These are phyloP conservation scores for Allygus modestus DNA, from an alignment of 2,888 invertebrate genomes.

Conservation along the genomic window DNA sequence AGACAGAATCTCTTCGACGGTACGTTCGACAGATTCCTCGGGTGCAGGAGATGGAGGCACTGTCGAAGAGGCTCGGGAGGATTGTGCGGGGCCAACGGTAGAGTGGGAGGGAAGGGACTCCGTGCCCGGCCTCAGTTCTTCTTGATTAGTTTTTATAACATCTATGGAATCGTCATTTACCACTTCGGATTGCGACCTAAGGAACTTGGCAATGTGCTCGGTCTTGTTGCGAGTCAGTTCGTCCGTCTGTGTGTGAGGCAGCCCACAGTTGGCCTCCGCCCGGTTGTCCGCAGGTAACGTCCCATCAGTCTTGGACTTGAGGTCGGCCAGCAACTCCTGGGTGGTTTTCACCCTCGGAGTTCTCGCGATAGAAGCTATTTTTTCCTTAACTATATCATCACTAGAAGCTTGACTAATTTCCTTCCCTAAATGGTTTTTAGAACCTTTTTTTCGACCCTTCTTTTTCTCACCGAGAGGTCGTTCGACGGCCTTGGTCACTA, in stretches of 20 bases:
- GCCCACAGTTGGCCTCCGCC: slow-evolving; percentile 69
- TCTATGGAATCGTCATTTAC: slow-evolving; percentile 63
- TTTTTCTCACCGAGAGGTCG: slow-evolving; percentile 72
- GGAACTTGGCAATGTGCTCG: slow-evolving; percentile 74
- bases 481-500: slow-evolving; percentile 68
- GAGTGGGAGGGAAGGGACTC: slow-evolving; percentile 58
- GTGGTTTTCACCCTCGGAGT: slow-evolving; percentile 86
- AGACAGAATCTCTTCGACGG: slow-evolving; percentile 80
- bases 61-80: slow-evolving; percentile 73
- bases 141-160: slow-evolving; percentile 41
- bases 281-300: slow-evolving; percentile 67
- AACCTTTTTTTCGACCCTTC: slow-evolving; percentile 80
- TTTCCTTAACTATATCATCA: slow-evolving; percentile 78
- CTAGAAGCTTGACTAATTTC: slow-evolving; percentile 68
- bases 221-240: slow-evolving; percentile 73
- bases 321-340: slow-evolving; percentile 83
- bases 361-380: slow-evolving; percentile 79
- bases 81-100: slow-evolving; percentile 48
- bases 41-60: slow-evolving; percentile 77
- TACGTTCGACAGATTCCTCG: slow-evolving; percentile 71
- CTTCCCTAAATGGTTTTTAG: slow-evolving; percentile 75
- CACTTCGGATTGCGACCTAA: slow-evolving; percentile 70
- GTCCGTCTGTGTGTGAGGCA: slow-evolving; percentile 61
- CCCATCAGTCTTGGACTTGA: slow-evolving; percentile 68
- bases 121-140: slow-evolving; percentile 55